Evolutionary conservation across 2,888 invertebrate genomes (phyloP), one percentile per base, ranked within the genome.

Genomic region (Ophioninae sp.): DNA sequence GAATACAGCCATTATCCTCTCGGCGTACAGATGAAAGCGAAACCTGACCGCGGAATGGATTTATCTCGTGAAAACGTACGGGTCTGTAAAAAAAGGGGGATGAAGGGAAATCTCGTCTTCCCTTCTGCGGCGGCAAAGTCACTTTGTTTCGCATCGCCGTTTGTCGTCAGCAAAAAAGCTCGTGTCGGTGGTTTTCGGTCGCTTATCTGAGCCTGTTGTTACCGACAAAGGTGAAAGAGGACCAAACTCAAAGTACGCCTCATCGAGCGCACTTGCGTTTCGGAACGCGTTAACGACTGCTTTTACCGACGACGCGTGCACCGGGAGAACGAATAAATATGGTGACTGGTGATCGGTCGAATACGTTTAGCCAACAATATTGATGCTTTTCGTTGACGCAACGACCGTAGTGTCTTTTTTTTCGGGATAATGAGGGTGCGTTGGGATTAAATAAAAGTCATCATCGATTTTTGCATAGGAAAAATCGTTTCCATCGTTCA

Each of bases 1-100:
- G 91, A 91, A 91, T 91, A 91, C 90, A 89, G 86, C 91, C 91
- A 90, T 91, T 91, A 90, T 89, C 89, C 90, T 88, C 89, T 88
- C 87, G 85, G 86, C 89, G 86, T 82, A 88, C 88, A 91, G 91
- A 91, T 91, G 91, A 91, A 91, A 91, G 91, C 88, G 89, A 91
- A 91, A 90, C 89, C 90, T 90, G 89, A 91, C 91, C 90, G 87
- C 90, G 87, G 85, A 89, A 90, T 90, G 88, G 90, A 90, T 90
- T 91, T 91, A 90, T 89, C 88, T 84, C 81, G 73, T 81, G 81
- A 81, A 84, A 81, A 84, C 81, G 81, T 75, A 81, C 72, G 65
- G 82, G 69, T 82, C 70, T 67, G 76, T 74, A 73, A 78, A 84
- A 81, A 65, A 65, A 59, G 78, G 61, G 72, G 21, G 41, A 61